Percentiles rank a stretch among this genome's conserved stretches.
Evolutionary conservation across 2,113 vertebrate genomes (phyloP).

Genomic region (Regulus satrapa): DNA sequence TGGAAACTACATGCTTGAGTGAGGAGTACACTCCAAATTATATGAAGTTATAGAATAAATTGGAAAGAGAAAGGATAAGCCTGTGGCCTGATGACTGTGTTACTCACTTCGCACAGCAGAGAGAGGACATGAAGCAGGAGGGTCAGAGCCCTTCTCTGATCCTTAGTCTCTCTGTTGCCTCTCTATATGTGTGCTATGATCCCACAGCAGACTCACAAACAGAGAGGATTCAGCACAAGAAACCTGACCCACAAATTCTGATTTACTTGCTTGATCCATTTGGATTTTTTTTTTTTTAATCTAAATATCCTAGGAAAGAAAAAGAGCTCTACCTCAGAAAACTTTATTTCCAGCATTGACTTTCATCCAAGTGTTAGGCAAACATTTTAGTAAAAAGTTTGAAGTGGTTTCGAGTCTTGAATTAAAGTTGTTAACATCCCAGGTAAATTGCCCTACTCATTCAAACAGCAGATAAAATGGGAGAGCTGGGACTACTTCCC

Average conservation of each 20-base stretch:
- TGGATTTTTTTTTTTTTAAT: neutral
- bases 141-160: neutral
- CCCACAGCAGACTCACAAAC: neutral
- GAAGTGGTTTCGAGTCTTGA: neutral
- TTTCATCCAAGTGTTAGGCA: neutral
- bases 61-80: neutral
- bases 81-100: neutral
- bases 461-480: neutral
- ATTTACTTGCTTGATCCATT: neutral
- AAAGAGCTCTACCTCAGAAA: neutral
- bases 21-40: neutral
- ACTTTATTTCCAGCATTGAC: neutral
- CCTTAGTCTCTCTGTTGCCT: neutral
- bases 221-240: neutral
- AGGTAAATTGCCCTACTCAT: neutral
- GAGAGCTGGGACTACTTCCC: neutral
- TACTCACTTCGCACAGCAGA: neutral
- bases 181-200: neutral
- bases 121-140: neutral
- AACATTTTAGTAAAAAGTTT: neutral
- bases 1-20: neutral
- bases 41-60: neutral
- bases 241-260: neutral
- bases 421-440: constrained; percentile 4
- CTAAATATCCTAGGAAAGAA: neutral